A percentile compares a stretch with the other conserved stretches of the same genome.
Evolutionary conservation across 2,113 vertebrate genomes (phyloP).

Genomic region (Nyctereutes procyonoides): DNA sequence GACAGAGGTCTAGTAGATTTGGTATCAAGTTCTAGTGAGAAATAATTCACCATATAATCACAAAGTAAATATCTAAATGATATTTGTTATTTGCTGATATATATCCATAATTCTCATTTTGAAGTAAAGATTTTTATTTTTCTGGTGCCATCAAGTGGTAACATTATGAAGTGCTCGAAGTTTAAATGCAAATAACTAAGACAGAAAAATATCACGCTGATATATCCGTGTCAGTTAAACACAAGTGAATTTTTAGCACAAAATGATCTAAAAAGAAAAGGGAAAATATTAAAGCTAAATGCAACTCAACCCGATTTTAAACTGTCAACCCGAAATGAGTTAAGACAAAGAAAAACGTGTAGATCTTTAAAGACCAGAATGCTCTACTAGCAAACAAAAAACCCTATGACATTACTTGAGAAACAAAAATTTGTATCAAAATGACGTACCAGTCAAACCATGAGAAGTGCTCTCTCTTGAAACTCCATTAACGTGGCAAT

Average conservation of each 20-base stretch:
- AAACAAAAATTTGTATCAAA: slow-evolving; percentile 36
- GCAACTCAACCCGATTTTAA: background rate
- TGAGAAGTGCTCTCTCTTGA: background rate
- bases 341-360: slow-evolving; percentile 29
- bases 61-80: slow-evolving; percentile 34
- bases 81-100: background rate
- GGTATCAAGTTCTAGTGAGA: background rate
- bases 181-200: slow-evolving; percentile 41
- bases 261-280: background rate
- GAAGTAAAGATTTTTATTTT: slow-evolving; percentile 79
- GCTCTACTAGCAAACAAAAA: background rate
- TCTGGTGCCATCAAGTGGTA: slow-evolving; percentile 88
- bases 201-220: slow-evolving; percentile 7
- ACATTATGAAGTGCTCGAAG: slow-evolving; percentile 64
- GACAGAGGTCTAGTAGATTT: background rate
- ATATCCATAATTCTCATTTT: background rate
- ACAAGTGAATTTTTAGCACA: background rate
- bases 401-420: background rate
- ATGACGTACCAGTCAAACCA: slow-evolving; percentile 11
- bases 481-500: background rate
- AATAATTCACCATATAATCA: background rate
- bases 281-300: background rate
- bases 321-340: background rate
- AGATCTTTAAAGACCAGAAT: background rate
- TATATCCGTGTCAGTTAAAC: background rate